Conservation (phyloP, 2,888 invertebrate species). For the Dryococelus australis region DNA sequence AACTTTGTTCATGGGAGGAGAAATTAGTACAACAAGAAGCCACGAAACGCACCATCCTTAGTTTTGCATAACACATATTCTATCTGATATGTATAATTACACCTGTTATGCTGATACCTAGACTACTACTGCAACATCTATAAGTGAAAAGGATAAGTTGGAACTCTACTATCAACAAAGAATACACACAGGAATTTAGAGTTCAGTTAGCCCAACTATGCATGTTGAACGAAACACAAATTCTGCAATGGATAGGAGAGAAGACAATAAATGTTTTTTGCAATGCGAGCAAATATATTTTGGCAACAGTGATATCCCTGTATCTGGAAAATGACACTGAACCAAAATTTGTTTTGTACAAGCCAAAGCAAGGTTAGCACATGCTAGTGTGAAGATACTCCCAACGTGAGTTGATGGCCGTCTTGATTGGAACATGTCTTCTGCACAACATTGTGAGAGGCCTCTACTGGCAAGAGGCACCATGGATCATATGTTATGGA, state of each 20-base stretch:
- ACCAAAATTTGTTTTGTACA: neutral
- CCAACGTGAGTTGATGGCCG: neutral
- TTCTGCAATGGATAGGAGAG: neutral
- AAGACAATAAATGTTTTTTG: neutral
- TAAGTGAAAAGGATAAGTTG: no score
- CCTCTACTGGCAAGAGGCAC: no score
- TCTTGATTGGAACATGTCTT: neutral
- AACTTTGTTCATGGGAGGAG: no score
- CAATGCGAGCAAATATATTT: neutral
- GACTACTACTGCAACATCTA: no score
- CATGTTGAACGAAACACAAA: neutral
- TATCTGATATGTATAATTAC: no score
- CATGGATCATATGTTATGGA: no score
- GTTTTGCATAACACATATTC: no score
- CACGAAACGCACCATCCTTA: no score
- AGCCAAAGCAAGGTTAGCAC: slow-evolving; percentile 5
- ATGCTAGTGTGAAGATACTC: neutral
- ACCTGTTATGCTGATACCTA: no score
- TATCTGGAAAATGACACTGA: neutral
- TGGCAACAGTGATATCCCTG: neutral
- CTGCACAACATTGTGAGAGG: neutral
- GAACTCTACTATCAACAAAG: no score
- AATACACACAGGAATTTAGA: no score
- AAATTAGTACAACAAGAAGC: no score
- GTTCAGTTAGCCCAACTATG: neutral